These are phyloP conservation scores for Cydia splendana DNA, from an alignment of 1,140 invertebrate genomes.

Conservation along the genomic window DNA sequence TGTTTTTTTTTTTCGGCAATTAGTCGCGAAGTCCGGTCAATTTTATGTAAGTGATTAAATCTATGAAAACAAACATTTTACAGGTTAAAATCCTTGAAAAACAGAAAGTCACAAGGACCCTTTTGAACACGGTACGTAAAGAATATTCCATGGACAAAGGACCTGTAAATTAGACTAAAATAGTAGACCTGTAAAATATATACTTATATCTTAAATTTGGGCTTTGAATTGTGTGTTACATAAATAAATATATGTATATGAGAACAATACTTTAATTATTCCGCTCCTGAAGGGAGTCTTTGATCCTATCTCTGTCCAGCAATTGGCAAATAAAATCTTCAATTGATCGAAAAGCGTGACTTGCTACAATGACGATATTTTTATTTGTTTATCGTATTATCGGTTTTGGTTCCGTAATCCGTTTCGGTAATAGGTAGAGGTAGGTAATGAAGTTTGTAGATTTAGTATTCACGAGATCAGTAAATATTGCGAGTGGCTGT, in stretches of 20 bases:
- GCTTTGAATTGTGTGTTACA: no score
- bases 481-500: conserved; percentile 4
- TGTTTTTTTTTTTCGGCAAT: background rate
- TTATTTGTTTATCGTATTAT: background rate
- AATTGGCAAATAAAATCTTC: background rate
- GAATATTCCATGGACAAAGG: no score
- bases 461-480: background rate
- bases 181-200: no score
- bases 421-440: background rate
- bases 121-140: no score
- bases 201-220: no score
- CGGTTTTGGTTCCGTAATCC: background rate
- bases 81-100: no score
- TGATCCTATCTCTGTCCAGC: no score
- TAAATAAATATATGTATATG: no score
- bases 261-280: background rate
- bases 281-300: background rate
- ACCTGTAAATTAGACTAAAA: no score
- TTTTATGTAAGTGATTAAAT: background rate
- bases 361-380: background rate
- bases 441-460: conserved; percentile 1
- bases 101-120: no score
- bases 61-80: background rate
- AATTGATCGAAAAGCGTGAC: background rate
- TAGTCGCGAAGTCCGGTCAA: no score